These are phyloP conservation scores for Siniperca undulata DNA, from an alignment of 2,797 vertebrate genomes.

Conservation along the genomic window DNA sequence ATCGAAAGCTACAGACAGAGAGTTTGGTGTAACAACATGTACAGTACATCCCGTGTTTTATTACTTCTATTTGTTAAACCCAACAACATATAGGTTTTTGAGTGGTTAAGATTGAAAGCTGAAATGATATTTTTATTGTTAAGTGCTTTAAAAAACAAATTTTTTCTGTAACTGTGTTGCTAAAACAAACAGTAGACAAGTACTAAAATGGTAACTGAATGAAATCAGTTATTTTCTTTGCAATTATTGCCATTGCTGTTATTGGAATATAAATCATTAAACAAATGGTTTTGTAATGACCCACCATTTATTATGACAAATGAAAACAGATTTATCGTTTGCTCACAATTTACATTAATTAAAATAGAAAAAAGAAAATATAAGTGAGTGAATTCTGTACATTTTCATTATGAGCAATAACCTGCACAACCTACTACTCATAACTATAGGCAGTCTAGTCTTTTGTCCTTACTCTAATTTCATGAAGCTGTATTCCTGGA, in stretches of 20 bases:
- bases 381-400: neutral
- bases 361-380: neutral
- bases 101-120: neutral
- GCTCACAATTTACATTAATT: neutral
- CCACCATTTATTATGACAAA: slow-evolving; percentile 10
- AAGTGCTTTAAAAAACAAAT: neutral
- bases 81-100: neutral
- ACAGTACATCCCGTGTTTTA: too few species aligned
- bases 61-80: neutral
- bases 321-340: slow-evolving; percentile 1
- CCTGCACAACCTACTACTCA: neutral
- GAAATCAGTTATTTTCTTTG: slow-evolving; percentile 8
- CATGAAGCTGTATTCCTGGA: neutral
- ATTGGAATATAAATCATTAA: neutral
- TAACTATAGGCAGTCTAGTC: neutral
- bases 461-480: neutral
- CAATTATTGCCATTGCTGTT: neutral
- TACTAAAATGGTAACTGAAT: neutral
- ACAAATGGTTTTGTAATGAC: neutral
- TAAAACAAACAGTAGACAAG: neutral
- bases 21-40: neutral
- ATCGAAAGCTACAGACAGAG: neutral
- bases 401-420: neutral
- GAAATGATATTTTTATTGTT: neutral
- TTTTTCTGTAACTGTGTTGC: neutral